Evolutionary conservation across 2,113 vertebrate species (phyloP).

Genomic region (Ancistrus triradiatus): DNA sequence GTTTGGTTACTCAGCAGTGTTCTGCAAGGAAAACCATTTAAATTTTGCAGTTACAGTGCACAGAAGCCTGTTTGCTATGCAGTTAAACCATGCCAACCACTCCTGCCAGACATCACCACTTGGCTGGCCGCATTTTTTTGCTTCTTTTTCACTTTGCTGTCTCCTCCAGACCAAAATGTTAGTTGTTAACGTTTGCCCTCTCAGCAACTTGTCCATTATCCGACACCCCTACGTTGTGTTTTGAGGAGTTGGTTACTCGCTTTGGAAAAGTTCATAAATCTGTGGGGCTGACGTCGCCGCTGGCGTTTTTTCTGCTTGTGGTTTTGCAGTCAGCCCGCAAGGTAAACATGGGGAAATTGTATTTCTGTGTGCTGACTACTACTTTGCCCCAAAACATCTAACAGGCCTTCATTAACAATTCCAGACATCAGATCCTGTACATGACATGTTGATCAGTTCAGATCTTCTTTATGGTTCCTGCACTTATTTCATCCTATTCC

Average conservation of each 20-base stretch:
- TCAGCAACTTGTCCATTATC: background rate
- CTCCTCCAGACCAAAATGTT: too few species aligned
- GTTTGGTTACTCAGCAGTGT: too few species aligned
- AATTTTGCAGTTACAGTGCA: too few species aligned
- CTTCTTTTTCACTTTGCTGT: too few species aligned
- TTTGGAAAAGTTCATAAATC: slow-evolving; percentile 46
- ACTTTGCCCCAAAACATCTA: background rate
- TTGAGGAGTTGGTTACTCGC: slow-evolving; percentile 19
- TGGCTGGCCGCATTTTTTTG: too few species aligned
- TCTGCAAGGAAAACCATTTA: too few species aligned
- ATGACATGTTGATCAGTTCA: too few species aligned
- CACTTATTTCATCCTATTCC: slow-evolving; percentile 26
- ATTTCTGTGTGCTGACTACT: background rate
- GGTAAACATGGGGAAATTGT: slow-evolving; percentile 14
- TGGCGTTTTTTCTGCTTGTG: slow-evolving; percentile 12
- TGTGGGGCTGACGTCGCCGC: background rate
- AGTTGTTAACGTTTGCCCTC: too few species aligned
- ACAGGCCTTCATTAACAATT: background rate
- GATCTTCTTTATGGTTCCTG: background rate
- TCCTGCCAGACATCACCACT: slow-evolving; percentile 30
- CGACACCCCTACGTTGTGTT: slow-evolving; percentile 1
- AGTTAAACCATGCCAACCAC: too few species aligned
- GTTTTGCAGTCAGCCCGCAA: background rate
- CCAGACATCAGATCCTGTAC: too few species aligned
- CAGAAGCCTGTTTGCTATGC: too few species aligned